Conservation (phyloP, 2,113 vertebrate genomes). For the Planiliza haematocheilus region DNA sequence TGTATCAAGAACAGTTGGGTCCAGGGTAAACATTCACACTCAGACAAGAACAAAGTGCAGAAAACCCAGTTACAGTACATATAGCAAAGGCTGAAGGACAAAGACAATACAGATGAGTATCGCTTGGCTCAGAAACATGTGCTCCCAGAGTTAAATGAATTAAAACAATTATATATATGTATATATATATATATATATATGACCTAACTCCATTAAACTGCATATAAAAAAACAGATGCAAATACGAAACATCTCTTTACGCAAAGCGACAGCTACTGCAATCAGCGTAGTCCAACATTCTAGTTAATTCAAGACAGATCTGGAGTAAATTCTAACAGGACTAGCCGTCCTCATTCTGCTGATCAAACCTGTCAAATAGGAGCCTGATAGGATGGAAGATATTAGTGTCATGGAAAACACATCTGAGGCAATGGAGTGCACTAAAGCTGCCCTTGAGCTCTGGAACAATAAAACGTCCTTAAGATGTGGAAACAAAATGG, state of each 20-base stretch:
- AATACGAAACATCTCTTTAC: no score
- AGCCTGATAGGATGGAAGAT: slow-evolving; percentile 22
- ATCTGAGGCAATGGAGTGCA: slow-evolving; percentile 33
- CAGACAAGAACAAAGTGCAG: slow-evolving; percentile 23
- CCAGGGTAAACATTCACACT: slow-evolving; percentile 44
- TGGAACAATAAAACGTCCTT: slow-evolving; percentile 53
- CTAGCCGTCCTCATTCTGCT: neutral
- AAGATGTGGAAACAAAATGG: slow-evolving; percentile 48
- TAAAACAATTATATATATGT: no score
- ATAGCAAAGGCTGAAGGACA: no score
- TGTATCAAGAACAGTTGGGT: slow-evolving; percentile 18
- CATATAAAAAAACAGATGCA: no score
- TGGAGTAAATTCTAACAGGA: slow-evolving; percentile 28
- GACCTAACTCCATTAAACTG: no score
- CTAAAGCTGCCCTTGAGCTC: slow-evolving; percentile 44
- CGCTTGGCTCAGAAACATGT: no score
- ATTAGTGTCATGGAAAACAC: slow-evolving; percentile 57
- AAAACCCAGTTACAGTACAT: neutral
- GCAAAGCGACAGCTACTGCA: slow-evolving; percentile 48
- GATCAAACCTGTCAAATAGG: slow-evolving; percentile 26
- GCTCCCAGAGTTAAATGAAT: no score
- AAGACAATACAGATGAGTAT: no score
- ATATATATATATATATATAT: no score
- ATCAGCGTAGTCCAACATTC: slow-evolving; percentile 30
- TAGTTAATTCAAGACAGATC: slow-evolving; percentile 35